Evolutionary conservation across 2,888 invertebrate genomes (phyloP), one percentile per base, ranked within the genome.

Genomic region (Cosmorhoe ocellata): DNA sequence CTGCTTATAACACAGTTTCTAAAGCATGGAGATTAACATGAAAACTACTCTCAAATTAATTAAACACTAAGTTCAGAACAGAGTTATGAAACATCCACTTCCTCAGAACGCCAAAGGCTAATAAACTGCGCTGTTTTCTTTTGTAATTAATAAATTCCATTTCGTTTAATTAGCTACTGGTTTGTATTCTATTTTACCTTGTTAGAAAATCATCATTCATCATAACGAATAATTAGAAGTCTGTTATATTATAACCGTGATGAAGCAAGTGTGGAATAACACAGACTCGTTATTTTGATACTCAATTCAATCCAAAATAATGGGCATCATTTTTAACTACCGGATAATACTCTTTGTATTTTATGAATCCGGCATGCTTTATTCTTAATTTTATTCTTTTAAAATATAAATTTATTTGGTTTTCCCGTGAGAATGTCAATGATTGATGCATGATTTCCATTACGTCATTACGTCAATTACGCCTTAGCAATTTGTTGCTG

Each of bases 11-110:
- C 7, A 6, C 7, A 18, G 27, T 3, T 28, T n/a, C 27, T 28
- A 31, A 18, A 37, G 31, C 40, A 59, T 55, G 53, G 41, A 54
- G 34, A 58, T 54, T 51, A 47, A 51, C 38, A 50, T 51, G 42
- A 45, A 50, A 52, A 38, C 39, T 52, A 41, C 36, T 42, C 33
- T 46, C 42, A 30, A 46, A 51, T 47, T 40, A 48, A 42, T 64
- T 61, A 67, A 51, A 56, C 49, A 50, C 59, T 60, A 62, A 64
- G 56, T 64, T 69, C 37, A 38, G 31, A 32, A 47, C 42, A 40
- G 51, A 59, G 64, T 63, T 59, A 63, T 58, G 57, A 66, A 56
- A 61, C 63, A 57, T 52, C 55, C 55, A 58, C 61, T 65, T 56
- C 56, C 59, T 54, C 58, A 42, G 48, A 63, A 56, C 56, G 60